These are phyloP conservation scores for Megalurothrips usitatus DNA, from an alignment of 2,888 invertebrate genomes.

Conservation along the genomic window DNA sequence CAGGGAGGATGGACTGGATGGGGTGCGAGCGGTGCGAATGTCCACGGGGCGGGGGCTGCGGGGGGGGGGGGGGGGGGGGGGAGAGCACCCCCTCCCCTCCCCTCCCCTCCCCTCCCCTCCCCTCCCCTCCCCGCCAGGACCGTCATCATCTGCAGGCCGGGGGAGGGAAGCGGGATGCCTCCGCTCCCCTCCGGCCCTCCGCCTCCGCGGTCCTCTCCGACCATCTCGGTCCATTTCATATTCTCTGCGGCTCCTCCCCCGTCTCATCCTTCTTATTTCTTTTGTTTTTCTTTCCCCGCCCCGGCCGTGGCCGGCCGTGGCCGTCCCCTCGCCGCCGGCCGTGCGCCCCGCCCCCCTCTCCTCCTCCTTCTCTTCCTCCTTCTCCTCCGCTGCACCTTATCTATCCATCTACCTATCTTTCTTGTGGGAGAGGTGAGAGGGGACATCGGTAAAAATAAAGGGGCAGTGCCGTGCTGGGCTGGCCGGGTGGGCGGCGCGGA, in stretches of 20 bases:
- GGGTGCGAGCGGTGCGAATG: background rate
- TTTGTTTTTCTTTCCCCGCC: constrained; percentile 7
- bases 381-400: background rate
- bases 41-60: no score
- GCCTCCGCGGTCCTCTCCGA: background rate
- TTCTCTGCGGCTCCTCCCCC: background rate
- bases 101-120: no score
- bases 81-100: no score
- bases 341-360: background rate
- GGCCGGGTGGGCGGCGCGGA: no score
- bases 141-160: background rate
- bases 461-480: no score
- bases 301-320: background rate
- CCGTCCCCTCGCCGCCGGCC: background rate
- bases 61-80: no score
- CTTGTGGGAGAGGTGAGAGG: no score
- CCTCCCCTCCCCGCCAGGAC: no score
- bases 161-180: background rate
- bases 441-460: no score
- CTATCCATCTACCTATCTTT: no score
- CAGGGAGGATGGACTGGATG: background rate
- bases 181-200: background rate
- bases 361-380: background rate
- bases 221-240: constrained; percentile 24
- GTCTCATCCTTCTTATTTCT: background rate